Conservation (phyloP, 2,113 vertebrate species). For the Trematocara marginatum region DNA sequence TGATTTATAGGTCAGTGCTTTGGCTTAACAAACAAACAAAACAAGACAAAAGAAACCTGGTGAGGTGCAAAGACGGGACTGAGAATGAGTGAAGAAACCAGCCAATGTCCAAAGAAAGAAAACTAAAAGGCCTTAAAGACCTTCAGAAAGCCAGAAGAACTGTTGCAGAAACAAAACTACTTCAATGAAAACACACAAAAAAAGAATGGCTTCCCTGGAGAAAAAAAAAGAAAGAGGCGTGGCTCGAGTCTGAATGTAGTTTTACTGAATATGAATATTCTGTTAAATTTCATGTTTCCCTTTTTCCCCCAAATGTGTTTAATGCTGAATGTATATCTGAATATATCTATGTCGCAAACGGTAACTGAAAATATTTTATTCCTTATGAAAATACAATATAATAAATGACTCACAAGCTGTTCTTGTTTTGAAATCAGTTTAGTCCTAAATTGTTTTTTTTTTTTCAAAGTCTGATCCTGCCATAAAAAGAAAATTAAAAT, state of each 20-base stretch:
- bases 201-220: background rate
- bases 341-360: background rate
- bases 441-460: slow-evolving; percentile 78
- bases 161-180: background rate
- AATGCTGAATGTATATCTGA: background rate
- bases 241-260: background rate
- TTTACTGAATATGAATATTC: background rate
- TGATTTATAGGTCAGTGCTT: background rate
- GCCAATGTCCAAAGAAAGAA: background rate
- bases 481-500: slow-evolving; percentile 85
- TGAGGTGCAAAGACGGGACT: background rate
- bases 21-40: background rate
- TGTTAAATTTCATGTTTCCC: background rate
- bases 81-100: background rate
- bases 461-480: slow-evolving; percentile 81
- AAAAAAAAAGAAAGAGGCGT: background rate
- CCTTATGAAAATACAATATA: background rate
- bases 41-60: background rate
- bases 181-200: background rate
- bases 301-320: rapidly evolving
- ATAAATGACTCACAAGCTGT: slow-evolving; percentile 52
- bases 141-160: background rate
- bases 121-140: background rate
- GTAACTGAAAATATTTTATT: background rate
- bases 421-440: slow-evolving; percentile 85